Evolutionary conservation across 1,140 invertebrate species (phyloP).

Genomic region (Drosophila pallidifrons): DNA sequence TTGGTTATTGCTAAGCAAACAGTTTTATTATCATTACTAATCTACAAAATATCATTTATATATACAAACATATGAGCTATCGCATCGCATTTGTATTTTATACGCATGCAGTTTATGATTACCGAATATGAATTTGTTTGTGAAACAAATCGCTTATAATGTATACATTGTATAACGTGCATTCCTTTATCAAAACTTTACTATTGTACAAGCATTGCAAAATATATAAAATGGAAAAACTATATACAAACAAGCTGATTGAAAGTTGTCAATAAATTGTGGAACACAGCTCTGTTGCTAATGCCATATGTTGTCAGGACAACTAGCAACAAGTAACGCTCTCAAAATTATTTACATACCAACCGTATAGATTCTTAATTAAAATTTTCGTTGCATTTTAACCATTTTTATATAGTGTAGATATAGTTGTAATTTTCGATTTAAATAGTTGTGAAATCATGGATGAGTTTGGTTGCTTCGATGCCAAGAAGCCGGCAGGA

Average conservation of each 20-base stretch:
- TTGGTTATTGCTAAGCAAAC: constrained; percentile 80
- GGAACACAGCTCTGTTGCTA: neutral
- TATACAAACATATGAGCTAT: constrained; percentile 24
- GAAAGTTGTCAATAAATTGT: constrained; percentile 39
- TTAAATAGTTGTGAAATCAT: constrained; percentile 43
- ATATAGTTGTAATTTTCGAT: constrained; percentile 5
- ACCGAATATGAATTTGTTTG: constrained; percentile 72
- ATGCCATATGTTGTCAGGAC: constrained; percentile 27
- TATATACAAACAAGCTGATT: constrained; percentile 56
- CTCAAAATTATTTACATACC: constrained; percentile 26
- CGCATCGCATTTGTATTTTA: constrained; percentile 32
- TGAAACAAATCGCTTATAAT: constrained; percentile 73
- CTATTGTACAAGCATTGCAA: constrained; percentile 64
- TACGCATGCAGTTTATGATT: constrained; percentile 42
- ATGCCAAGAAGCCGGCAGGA: constrained; percentile 62
- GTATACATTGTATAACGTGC: constrained; percentile 60
- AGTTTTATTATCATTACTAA: constrained; percentile 57
- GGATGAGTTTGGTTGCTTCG: constrained; percentile 76
- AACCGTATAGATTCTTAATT: constrained; percentile 14
- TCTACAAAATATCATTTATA: constrained; percentile 30
- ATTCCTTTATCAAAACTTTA: constrained; percentile 71
- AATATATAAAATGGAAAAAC: constrained; percentile 54
- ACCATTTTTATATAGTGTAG: constrained; percentile 4
- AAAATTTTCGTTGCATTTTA: constrained; percentile 21
- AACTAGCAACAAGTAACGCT: constrained; percentile 28